Percentiles rank a stretch among this genome's conserved stretches.
Conservation (phyloP, 1,140 invertebrate species). For the Euura saliciscinereae region DNA sequence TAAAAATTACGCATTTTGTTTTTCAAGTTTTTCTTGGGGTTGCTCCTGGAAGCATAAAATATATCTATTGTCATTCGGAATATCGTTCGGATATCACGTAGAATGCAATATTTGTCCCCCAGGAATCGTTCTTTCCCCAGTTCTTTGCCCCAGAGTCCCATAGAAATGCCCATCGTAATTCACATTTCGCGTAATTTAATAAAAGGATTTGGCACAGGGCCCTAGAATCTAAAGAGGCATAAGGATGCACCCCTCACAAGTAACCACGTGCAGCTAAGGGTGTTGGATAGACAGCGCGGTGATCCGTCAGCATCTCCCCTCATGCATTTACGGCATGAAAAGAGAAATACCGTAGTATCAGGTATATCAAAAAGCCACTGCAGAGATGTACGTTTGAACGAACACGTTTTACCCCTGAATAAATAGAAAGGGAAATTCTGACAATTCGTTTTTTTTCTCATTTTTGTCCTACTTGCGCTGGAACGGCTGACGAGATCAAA, state of each 20-base stretch:
- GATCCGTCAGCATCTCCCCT: neutral
- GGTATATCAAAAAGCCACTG: no score
- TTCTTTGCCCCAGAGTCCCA: neutral
- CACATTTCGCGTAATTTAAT: conserved; percentile 1
- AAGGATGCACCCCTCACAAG: conserved; percentile 4
- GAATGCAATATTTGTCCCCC: neutral
- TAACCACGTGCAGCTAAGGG: neutral
- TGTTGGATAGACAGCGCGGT: neutral
- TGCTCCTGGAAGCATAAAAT: neutral
- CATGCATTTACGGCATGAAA: neutral
- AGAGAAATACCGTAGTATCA: no score
- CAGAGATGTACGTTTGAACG: no score
- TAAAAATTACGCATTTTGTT: no score
- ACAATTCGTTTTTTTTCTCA: neutral
- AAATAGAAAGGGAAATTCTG: neutral
- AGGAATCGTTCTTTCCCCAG: neutral
- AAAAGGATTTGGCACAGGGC: conserved; percentile 1
- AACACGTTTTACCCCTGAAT: neutral
- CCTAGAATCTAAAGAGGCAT: neutral
- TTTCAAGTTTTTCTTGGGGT: no score
- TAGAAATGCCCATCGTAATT: conserved; percentile 1
- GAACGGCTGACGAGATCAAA: neutral
- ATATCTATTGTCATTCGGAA: neutral
- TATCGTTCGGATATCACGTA: neutral
- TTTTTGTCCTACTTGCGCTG: neutral